These are phyloP conservation scores for Gastrophryne carolinensis DNA, from an alignment of 2,797 vertebrate species.

Conservation along the genomic window DNA sequence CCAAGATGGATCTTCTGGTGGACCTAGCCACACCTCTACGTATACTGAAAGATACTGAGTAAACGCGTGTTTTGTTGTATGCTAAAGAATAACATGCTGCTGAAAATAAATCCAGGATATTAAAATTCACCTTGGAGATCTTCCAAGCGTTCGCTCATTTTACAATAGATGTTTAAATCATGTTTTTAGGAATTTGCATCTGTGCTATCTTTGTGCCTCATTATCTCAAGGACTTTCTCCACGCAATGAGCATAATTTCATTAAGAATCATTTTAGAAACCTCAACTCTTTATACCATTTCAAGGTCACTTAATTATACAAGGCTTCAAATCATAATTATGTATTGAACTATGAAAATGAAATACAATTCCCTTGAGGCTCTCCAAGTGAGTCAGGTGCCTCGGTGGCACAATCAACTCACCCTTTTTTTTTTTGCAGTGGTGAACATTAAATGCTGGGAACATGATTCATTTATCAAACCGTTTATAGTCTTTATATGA, in stretches of 20 bases:
- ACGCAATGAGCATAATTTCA: slow-evolving; percentile 16
- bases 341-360: not conserved
- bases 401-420: not conserved
- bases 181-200: not conserved
- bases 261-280: slow-evolving; percentile 13
- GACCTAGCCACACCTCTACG: too few species aligned
- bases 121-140: too few species aligned
- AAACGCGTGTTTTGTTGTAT: too few species aligned
- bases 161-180: not conserved
- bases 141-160: not conserved
- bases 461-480: not conserved
- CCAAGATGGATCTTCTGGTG: too few species aligned
- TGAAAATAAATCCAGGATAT: too few species aligned
- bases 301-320: slow-evolving; percentile 8
- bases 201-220: not conserved
- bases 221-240: slow-evolving; percentile 15
- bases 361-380: not conserved
- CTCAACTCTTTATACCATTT: not conserved
- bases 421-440: not conserved
- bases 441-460: not conserved
- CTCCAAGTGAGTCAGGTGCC: not conserved
- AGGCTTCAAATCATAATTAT: slow-evolving; percentile 6
- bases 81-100: too few species aligned
- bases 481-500: slow-evolving; percentile 6
- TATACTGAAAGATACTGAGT: too few species aligned